These are phyloP conservation scores for Sapayoa aenigma DNA, from an alignment of 2,113 vertebrate species.

Conservation along the genomic window DNA sequence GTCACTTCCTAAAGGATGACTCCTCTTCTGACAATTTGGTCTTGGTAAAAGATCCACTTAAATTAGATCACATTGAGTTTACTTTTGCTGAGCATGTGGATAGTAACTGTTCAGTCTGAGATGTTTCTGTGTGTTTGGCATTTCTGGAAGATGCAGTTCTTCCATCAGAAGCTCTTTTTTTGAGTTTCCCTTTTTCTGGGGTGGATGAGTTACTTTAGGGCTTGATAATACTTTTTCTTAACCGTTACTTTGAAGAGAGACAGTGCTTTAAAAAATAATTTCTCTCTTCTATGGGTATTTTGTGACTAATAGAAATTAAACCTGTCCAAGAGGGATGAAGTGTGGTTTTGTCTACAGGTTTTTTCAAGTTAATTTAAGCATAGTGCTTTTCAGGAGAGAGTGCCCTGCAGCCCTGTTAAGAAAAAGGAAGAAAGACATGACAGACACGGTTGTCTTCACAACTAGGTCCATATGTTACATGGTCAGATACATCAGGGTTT, in stretches of 20 bases:
- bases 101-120: not conserved
- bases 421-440: not conserved
- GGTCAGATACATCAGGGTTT: not conserved
- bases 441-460: not conserved
- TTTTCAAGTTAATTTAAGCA: not conserved
- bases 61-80: not conserved
- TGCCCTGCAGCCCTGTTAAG: not conserved
- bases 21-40: not conserved
- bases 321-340: not conserved
- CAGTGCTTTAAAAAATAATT: not conserved
- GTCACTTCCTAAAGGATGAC: not conserved
- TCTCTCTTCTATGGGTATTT: not conserved
- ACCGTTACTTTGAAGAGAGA: not conserved
- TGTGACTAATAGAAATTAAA: not conserved
- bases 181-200: too few species aligned
- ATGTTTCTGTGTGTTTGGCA: not conserved
- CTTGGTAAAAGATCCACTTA: not conserved
- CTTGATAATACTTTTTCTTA: not conserved
- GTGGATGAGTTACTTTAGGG: not conserved
- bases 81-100: not conserved
- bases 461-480: not conserved
- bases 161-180: not conserved
- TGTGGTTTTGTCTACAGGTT: not conserved
- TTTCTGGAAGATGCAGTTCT: not conserved
- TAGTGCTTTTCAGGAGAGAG: not conserved